Evolutionary conservation across 2,888 invertebrate genomes (phyloP), one percentile per base, ranked within the genome.

Genomic region (Caenorhabditis sp.): DNA sequence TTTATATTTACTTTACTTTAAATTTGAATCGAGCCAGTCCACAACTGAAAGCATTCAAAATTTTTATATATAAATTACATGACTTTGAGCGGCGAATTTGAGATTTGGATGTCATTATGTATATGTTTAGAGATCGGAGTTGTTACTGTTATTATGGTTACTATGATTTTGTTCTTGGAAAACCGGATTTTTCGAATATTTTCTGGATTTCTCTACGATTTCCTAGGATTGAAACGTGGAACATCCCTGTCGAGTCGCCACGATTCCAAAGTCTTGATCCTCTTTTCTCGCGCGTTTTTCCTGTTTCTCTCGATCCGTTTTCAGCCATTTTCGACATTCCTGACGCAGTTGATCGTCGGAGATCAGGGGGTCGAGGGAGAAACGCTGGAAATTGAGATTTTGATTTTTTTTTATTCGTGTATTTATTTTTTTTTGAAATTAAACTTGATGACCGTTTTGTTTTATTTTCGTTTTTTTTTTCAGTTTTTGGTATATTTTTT

Each of bases 341-440:
- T 11, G 13, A 0, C 55, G 60, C 44, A 77, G 20, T 3, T 20
- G 56, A 2, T 76, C 81, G 53, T 81, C 81, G 11, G 71, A 65
- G 13, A 68, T 44, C 11, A 68, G 40, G 8, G 77, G 61, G 44
- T 77, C 71, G 50, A 68, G n/a, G 1, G 62, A 53, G 44, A 76
- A 77, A 1, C 61, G 50, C 71, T 79, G 70, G 15, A 72, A 47
- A n/a, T n/a, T n/a, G n/a, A n/a, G n/a, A n/a, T n/a, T n/a, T n/a
- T n/a, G n/a, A n/a, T n/a, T n/a, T n/a, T n/a, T n/a, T n/a, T n/a
- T n/a, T n/a, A n/a, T n/a, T n/a, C n/a, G n/a, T n/a, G n/a, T n/a
- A n/a, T n/a, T n/a, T n/a, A n/a, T n/a, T n/a, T n/a, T n/a, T n/a
- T n/a, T n/a, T n/a, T n/a, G n/a, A n/a, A n/a, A n/a, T n/a, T n/a